Conservation (phyloP, 1,140 invertebrate species). For the Papilio glaucus region DNA sequence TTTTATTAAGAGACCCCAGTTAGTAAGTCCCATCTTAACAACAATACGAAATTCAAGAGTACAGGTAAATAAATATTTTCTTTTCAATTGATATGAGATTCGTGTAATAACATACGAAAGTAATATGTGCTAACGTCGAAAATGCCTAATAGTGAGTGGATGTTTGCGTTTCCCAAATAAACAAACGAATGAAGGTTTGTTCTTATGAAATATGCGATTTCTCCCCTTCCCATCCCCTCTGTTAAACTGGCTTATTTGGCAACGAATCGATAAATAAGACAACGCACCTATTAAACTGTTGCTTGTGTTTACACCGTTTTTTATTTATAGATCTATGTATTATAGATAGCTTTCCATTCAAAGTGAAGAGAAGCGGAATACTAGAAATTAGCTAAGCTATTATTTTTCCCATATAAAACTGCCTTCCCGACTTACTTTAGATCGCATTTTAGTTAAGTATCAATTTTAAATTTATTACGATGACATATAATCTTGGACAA, state of each 20-base stretch:
- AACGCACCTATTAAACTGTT: not conserved
- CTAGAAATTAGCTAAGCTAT: no score
- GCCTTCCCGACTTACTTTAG: no score
- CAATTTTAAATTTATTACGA: no score
- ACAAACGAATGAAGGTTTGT: slow-evolving; percentile 30
- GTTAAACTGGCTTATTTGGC: not conserved
- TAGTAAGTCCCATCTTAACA: not conserved
- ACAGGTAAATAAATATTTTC: slow-evolving; percentile 36
- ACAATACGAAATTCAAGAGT: slow-evolving; percentile 9
- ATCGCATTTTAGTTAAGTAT: no score
- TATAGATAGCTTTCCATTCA: no score
- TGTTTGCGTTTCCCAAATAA: slow-evolving; percentile 43
- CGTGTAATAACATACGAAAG: slow-evolving; percentile 39
- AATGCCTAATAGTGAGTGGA: slow-evolving; percentile 30
- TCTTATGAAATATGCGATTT: slow-evolving; percentile 9
- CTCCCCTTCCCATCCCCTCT: not conserved
- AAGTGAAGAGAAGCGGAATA: no score
- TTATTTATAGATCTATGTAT: no score
- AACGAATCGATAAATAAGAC: slow-evolving; percentile 50
- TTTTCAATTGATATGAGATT: slow-evolving; percentile 41
- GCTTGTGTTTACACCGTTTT: no score
- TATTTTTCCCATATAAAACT: no score
- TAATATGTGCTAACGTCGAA: slow-evolving; percentile 40
- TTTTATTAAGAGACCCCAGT: slow-evolving; percentile 44
- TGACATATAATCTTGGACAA: no score